Conservation (phyloP, 2,113 vertebrate species). For the Colinus virginianus region DNA sequence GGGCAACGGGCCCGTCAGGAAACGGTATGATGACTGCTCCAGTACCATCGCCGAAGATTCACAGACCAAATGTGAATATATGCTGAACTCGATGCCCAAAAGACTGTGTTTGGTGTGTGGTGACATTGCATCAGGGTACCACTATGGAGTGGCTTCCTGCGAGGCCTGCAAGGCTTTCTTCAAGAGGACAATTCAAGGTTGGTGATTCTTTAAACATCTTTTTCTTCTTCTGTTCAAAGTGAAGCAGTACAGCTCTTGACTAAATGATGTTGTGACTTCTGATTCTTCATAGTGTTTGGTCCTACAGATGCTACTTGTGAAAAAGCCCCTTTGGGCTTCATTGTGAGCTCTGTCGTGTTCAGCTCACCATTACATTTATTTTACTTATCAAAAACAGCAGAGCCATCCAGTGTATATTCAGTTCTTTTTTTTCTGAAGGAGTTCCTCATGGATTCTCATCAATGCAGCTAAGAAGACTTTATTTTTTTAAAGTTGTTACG, state of each 20-base stretch:
- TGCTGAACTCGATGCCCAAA: conserved; percentile 99
- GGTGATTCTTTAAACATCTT: conserved; percentile 68
- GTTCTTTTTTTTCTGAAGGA: background rate
- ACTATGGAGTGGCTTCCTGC: conserved; percentile 98
- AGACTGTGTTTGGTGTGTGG: conserved; percentile 98
- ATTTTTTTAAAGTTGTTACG: background rate
- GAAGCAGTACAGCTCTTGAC: background rate
- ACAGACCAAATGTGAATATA: conserved; percentile 99
- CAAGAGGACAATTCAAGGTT: conserved; percentile 99
- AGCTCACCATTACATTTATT: background rate
- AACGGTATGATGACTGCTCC: conserved; percentile 98
- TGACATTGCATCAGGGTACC: conserved; percentile 98
- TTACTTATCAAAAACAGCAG: background rate
- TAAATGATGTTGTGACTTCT: background rate
- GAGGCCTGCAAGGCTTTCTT: conserved; percentile 99
- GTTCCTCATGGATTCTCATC: background rate
- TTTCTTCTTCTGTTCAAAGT: background rate
- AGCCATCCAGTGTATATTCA: background rate
- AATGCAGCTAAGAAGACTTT: fast-evolving
- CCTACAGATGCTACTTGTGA: background rate
- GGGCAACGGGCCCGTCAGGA: conserved; percentile 89
- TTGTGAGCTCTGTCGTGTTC: background rate
- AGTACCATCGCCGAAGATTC: conserved; percentile 97
- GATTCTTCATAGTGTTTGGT: background rate
- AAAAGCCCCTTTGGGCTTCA: background rate